A percentile compares a stretch with the other conserved stretches of the same genome.
Conservation (phyloP, 1,140 invertebrate species). For the Paracyclopina nana region DNA sequence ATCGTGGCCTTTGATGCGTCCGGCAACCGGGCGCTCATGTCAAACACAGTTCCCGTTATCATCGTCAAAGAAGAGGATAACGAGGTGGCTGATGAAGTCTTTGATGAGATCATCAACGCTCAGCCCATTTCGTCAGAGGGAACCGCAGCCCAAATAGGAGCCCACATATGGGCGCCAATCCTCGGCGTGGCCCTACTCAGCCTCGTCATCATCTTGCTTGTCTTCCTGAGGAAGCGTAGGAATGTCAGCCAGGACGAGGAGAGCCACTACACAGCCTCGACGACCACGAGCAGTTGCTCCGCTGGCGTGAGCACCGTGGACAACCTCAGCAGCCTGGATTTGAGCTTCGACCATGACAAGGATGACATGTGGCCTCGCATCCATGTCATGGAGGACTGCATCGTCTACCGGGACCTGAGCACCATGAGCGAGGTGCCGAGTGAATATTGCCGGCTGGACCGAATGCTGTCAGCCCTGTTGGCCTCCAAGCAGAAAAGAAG, state of each 20-base stretch:
- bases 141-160: constrained; percentile 18
- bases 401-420: constrained; percentile 14
- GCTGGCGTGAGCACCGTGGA: not conserved
- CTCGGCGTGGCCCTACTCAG: constrained; percentile 20
- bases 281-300: not conserved
- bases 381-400: constrained; percentile 16
- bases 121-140: constrained; percentile 13
- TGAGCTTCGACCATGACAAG: not conserved
- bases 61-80: constrained; percentile 22
- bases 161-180: constrained; percentile 22
- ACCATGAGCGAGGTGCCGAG: not conserved
- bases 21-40: constrained; percentile 22
- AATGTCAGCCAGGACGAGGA: not conserved
- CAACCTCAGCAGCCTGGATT: not conserved
- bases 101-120: constrained; percentile 11
- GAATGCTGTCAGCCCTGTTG: not conserved
- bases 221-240: constrained; percentile 14
- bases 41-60: constrained; percentile 23
- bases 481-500: not conserved
- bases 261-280: not conserved
- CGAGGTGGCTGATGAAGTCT: constrained; percentile 14
- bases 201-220: constrained; percentile 20
- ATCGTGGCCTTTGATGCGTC: constrained; percentile 22
- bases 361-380: constrained; percentile 1
- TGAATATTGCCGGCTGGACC: not conserved